Conservation (phyloP, 2,113 vertebrate species). For the Ibidorhyncha struthersii region DNA sequence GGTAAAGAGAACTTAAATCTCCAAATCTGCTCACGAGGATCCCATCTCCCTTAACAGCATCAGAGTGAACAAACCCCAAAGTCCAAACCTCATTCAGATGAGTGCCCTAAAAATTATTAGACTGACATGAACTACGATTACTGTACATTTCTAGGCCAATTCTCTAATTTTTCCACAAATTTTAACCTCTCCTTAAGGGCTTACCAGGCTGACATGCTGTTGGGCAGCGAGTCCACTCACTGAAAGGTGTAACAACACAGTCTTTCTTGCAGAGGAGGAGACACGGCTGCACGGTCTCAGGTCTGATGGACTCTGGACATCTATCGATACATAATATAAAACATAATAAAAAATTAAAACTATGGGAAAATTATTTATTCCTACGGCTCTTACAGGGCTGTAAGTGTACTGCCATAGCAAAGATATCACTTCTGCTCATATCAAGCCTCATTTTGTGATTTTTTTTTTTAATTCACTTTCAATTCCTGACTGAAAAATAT, state of each 20-base stretch:
- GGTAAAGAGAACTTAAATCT: background rate
- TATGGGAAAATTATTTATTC: background rate
- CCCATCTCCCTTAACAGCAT: background rate
- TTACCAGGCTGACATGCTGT: constrained; percentile 85
- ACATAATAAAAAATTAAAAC: background rate
- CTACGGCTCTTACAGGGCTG: background rate
- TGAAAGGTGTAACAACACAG: constrained; percentile 92
- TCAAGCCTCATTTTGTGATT: background rate
- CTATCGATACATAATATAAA: constrained; percentile 62
- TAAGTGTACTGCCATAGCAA: background rate
- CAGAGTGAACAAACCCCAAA: background rate
- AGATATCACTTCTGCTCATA: background rate
- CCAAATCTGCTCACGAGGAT: background rate
- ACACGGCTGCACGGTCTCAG: constrained; percentile 80
- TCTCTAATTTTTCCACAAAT: background rate
- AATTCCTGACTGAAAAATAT: background rate
- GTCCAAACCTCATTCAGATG: background rate
- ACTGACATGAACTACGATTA: background rate
- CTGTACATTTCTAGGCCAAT: accelerated
- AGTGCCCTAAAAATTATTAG: background rate
- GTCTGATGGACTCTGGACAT: constrained; percentile 88
- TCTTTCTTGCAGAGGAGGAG: constrained; percentile 89
- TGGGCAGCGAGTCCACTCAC: constrained; percentile 92
- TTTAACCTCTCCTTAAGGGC: background rate
- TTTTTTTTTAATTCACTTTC: background rate